Percentiles rank a stretch among this genome's conserved stretches.
Evolutionary conservation across 1,140 invertebrate species (phyloP).

Genomic region (Eupeodes corollae): DNA sequence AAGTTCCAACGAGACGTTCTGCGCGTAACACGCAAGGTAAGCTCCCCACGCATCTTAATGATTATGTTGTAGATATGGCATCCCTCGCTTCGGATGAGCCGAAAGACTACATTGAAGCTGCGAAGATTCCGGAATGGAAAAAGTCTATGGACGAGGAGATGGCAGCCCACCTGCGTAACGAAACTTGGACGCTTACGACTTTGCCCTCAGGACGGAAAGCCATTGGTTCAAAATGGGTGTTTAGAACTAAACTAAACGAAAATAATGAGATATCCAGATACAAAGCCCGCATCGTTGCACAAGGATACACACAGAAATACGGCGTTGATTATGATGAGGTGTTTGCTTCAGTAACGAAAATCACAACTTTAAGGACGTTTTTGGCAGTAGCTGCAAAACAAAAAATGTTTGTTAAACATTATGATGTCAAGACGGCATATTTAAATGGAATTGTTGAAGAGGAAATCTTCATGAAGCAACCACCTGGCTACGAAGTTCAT

Average conservation of each 20-base stretch:
- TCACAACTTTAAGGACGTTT: conserved; percentile 15
- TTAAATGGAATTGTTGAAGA: conserved; percentile 35
- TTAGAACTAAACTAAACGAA: conserved; percentile 6
- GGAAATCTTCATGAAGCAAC: conserved; percentile 28
- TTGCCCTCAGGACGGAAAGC: conserved; percentile 9
- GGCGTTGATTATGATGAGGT: neutral
- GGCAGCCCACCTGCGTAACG: neutral
- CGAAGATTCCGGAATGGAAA: too few species aligned
- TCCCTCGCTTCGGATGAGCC: too few species aligned
- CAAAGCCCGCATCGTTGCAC: conserved; percentile 23
- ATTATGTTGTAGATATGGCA: too few species aligned
- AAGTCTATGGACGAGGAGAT: too few species aligned
- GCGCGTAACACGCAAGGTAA: too few species aligned
- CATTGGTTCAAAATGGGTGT: conserved; percentile 17
- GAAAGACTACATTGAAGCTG: too few species aligned
- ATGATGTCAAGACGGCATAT: conserved; percentile 35
- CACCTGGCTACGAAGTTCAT: conserved; percentile 4
- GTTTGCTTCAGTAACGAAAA: conserved; percentile 7
- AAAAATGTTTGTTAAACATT: conserved; percentile 10
- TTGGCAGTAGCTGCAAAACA: conserved; percentile 9
- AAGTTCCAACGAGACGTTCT: too few species aligned
- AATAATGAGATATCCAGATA: neutral
- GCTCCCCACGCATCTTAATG: too few species aligned
- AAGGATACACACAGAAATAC: conserved; percentile 20
- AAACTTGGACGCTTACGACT: conserved; percentile 10